A percentile compares a stretch with the other conserved stretches of the same genome.
phyloP scores from a whole-genome alignment of 1,140 invertebrate genomes.

The Drosophila suzukii region DNA sequence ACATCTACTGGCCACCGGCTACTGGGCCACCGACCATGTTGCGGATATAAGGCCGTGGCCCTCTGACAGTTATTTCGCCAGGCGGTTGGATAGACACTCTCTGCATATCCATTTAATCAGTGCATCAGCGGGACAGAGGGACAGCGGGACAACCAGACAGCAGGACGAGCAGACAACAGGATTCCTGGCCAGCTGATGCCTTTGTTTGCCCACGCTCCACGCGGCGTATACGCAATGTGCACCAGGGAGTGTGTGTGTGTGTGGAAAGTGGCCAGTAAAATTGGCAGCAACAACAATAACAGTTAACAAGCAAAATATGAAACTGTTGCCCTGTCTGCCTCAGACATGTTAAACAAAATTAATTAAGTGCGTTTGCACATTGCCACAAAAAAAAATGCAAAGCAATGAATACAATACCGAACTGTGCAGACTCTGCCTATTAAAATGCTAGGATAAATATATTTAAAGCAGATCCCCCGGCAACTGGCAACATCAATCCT shows the following conservation, averaged over 20 bases:
- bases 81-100: conserved; percentile 60
- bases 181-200: conserved; percentile 25
- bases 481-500: conserved; percentile 21
- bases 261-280: conserved; percentile 21
- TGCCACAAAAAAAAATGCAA: conserved; percentile 2
- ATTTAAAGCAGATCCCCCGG: conserved; percentile 3
- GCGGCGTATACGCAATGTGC: conserved; percentile 51
- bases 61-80: conserved; percentile 44
- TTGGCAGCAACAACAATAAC: conserved; percentile 42
- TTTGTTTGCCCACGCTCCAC: conserved; percentile 51
- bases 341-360: conserved; percentile 70
- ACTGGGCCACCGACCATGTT: neutral
- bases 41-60: conserved; percentile 24
- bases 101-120: conserved; percentile 77
- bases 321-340: conserved; percentile 57
- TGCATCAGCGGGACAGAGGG: conserved; percentile 42
- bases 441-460: too few relatives aligned
- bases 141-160: conserved; percentile 10
- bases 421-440: conserved; percentile 9
- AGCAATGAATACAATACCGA: conserved; percentile 2
- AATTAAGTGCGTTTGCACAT: conserved; percentile 66
- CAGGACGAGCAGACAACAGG: neutral
- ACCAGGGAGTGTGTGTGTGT: conserved; percentile 5
- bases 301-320: conserved; percentile 75
- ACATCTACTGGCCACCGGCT: neutral